phyloP scores from a whole-genome alignment of 2,888 invertebrate species.

The Gastrophysa polygoni region DNA sequence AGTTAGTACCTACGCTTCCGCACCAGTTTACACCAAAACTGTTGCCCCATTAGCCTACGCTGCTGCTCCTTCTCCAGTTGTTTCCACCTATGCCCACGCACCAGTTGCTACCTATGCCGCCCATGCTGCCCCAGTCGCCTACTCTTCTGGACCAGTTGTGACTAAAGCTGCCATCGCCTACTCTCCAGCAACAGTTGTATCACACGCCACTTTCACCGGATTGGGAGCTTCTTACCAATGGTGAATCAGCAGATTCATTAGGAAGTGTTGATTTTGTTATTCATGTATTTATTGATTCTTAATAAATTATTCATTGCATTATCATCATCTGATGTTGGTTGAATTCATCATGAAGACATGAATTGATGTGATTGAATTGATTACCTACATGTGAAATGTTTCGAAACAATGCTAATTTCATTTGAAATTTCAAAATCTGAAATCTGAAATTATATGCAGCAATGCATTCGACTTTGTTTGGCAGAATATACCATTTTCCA shows the following conservation, averaged over 20 bases:
- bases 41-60: conserved; percentile 31
- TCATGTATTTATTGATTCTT: conserved; percentile 23
- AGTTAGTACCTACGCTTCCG: background rate
- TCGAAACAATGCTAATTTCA: no score
- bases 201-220: conserved; percentile 70
- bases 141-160: conserved; percentile 33
- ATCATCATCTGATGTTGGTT: background rate
- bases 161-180: conserved; percentile 59
- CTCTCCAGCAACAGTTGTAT: conserved; percentile 67
- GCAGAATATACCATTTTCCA: no score
- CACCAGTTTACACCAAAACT: background rate
- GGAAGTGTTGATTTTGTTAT: conserved; percentile 27
- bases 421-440: no score
- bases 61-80: conserved; percentile 41
- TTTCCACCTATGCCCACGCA: conserved; percentile 18
- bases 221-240: conserved; percentile 69
- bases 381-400: no score
- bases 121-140: conserved; percentile 23
- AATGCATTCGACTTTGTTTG: no score
- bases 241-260: conserved; percentile 55
- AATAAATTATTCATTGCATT: conserved; percentile 6
- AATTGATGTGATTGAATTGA: no score
- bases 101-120: conserved; percentile 35
- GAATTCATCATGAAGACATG: no score
- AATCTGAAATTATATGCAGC: no score